These are phyloP conservation scores for Hormaphis cornu DNA, from an alignment of 1,140 invertebrate species.

Conservation along the genomic window DNA sequence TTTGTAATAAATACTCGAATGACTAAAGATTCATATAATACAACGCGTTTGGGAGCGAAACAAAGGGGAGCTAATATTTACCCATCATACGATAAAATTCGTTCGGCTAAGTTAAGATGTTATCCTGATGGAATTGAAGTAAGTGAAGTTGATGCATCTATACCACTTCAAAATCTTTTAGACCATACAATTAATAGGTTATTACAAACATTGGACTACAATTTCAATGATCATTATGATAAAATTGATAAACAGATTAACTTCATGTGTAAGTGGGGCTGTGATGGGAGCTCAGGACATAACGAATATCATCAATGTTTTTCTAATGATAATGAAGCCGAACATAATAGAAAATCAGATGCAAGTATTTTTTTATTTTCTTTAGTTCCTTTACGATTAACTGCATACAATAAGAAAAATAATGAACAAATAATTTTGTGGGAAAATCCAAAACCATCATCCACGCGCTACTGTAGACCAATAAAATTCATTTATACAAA, in stretches of 20 bases:
- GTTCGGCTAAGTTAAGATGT: constrained; percentile 1
- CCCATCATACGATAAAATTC: not conserved
- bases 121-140: not conserved
- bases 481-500: constrained; percentile 40
- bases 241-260: not conserved
- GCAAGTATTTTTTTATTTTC: constrained; percentile 38
- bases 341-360: constrained; percentile 29
- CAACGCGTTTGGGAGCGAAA: not conserved
- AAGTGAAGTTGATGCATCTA: not conserved
- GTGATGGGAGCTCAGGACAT: constrained; percentile 39
- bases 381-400: constrained; percentile 5
- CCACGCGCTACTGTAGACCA: constrained; percentile 40
- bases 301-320: constrained; percentile 40
- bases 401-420: not conserved
- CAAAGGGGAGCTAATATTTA: not conserved
- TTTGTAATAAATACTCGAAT: not conserved
- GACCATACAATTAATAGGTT: not conserved
- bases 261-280: constrained; percentile 39
- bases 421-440: constrained; percentile 35
- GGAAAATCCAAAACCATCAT: constrained; percentile 41
- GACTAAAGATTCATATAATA: not conserved
- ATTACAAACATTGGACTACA: not conserved
- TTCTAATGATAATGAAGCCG: not conserved
- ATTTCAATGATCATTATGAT: not conserved
- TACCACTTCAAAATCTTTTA: not conserved